A percentile compares a stretch with the other conserved stretches of the same genome.
Evolutionary conservation across 2,888 invertebrate genomes (phyloP).

Genomic region (Sarcophaga rosellei): DNA sequence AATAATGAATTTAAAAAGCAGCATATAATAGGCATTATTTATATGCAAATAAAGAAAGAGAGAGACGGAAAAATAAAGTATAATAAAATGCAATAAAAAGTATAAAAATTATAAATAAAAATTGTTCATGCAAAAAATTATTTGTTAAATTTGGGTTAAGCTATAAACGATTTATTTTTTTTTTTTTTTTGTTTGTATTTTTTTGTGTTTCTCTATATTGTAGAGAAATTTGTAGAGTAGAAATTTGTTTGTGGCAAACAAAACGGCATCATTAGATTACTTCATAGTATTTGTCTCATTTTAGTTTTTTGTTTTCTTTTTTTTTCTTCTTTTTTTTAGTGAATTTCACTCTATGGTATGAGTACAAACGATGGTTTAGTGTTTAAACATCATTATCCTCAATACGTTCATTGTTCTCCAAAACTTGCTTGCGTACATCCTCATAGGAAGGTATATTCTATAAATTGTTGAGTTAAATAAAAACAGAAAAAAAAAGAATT

Average conservation of each 20-base stretch:
- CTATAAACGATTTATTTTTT: neutral
- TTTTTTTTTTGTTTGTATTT: constrained; percentile 8
- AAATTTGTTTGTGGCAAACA: constrained; percentile 26
- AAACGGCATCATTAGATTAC: constrained; percentile 9
- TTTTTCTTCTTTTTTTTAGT: constrained; percentile 13
- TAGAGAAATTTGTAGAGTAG: neutral
- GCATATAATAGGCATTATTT: constrained; percentile 12
- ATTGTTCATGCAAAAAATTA: constrained; percentile 50
- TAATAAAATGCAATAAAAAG: constrained; percentile 26
- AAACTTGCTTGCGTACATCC: constrained; percentile 76
- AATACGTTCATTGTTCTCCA: constrained; percentile 75
- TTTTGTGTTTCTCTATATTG: neutral
- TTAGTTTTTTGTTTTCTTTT: neutral
- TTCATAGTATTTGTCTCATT: neutral
- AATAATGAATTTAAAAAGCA: constrained; percentile 29
- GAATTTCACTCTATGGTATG: neutral
- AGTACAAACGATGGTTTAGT: neutral
- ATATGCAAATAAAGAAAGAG: constrained; percentile 7
- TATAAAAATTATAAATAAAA: constrained; percentile 34
- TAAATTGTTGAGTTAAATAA: neutral
- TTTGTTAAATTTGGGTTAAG: constrained; percentile 14
- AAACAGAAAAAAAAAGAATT: constrained; percentile 4
- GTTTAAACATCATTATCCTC: constrained; percentile 73
- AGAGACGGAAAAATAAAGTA: constrained; percentile 46
- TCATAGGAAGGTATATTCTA: constrained; percentile 80